These are phyloP conservation scores for Edolisoma coerulescens DNA, from an alignment of 2,113 vertebrate species.

Conservation along the genomic window DNA sequence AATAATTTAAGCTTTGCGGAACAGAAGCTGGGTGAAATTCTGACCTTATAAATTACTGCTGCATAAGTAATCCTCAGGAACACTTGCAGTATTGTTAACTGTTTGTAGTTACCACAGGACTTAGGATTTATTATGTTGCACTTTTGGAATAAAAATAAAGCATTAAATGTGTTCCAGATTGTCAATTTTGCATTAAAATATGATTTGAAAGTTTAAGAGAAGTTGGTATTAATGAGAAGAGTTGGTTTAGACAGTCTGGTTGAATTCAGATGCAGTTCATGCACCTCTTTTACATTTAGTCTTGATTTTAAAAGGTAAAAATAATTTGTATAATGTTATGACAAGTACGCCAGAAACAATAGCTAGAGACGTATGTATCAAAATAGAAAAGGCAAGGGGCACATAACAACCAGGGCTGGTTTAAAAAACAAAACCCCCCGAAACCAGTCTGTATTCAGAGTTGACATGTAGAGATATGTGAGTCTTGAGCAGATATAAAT, in stretches of 20 bases:
- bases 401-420: neutral
- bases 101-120: neutral
- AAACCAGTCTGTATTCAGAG: neutral
- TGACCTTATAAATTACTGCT: slow-evolving; percentile 33
- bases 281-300: neutral
- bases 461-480: neutral
- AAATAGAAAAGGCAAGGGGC: neutral
- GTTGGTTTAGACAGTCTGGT: neutral
- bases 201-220: neutral
- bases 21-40: slow-evolving; percentile 23
- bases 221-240: neutral
- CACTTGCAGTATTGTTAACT: neutral
- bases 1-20: slow-evolving; percentile 50
- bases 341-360: neutral
- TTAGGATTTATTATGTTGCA: neutral
- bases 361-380: neutral
- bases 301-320: neutral
- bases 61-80: slow-evolving; percentile 12
- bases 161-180: neutral
- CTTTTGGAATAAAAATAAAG: neutral
- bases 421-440: neutral
- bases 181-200: neutral
- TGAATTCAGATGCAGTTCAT: neutral
- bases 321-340: neutral
- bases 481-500: neutral